These are phyloP conservation scores for Nebria salina DNA, from an alignment of 2,888 invertebrate genomes.

Conservation along the genomic window DNA sequence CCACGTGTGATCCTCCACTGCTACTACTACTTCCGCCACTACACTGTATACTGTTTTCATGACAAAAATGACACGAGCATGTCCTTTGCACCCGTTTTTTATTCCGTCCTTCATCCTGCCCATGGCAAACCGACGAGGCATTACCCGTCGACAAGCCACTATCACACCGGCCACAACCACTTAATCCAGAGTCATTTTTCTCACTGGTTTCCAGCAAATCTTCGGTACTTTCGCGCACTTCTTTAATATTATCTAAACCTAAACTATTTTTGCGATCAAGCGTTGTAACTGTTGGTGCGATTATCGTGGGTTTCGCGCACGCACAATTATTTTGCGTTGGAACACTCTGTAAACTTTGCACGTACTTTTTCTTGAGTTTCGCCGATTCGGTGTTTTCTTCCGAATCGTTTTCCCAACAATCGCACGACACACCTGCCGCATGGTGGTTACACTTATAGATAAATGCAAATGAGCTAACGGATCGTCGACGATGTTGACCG, in stretches of 20 bases:
- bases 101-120: slow-evolving; percentile 61
- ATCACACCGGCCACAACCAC: slow-evolving; percentile 67
- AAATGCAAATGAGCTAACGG: slow-evolving; percentile 62
- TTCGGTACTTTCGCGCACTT: slow-evolving; percentile 63
- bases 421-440: slow-evolving; percentile 62
- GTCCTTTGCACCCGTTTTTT: slow-evolving; percentile 64
- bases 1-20: slow-evolving; percentile 61
- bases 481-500: slow-evolving; percentile 60
- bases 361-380: slow-evolving; percentile 61
- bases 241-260: slow-evolving; percentile 62
- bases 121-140: slow-evolving; percentile 53
- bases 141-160: slow-evolving; percentile 64
- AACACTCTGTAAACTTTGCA: slow-evolving; percentile 58
- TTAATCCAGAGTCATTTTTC: slow-evolving; percentile 64
- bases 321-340: slow-evolving; percentile 2
- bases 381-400: slow-evolving; percentile 60
- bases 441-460: slow-evolving; percentile 64
- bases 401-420: slow-evolving; percentile 62
- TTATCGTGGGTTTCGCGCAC: slow-evolving; percentile 3
- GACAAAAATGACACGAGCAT: slow-evolving; percentile 61
- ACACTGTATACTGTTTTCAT: slow-evolving; percentile 59
- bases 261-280: slow-evolving; percentile 61
- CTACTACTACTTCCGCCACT: slow-evolving; percentile 59
- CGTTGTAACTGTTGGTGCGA: slow-evolving; percentile 50
- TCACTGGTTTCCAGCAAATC: slow-evolving; percentile 62